phyloP scores from a whole-genome alignment of 1,140 invertebrate species.

The Wiebesia pumilae region DNA sequence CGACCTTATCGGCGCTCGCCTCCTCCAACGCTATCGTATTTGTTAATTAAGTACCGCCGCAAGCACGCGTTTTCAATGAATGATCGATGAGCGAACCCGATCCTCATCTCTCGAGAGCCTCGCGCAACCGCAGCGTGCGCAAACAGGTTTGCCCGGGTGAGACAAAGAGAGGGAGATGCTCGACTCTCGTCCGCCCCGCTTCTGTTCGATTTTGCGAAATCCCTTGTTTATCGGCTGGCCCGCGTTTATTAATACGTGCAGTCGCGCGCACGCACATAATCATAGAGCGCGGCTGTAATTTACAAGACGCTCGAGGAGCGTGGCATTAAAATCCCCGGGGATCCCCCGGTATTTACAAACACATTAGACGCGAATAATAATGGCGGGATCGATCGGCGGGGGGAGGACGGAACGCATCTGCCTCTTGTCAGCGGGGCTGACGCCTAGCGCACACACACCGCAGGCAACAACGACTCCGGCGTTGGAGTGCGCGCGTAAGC shows the following conservation, averaged over 20 bases:
- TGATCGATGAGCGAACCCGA: conserved; percentile 65
- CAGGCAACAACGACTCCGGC: not conserved
- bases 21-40: conserved; percentile 25
- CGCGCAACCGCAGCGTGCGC: not conserved
- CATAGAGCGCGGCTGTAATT: conserved; percentile 33
- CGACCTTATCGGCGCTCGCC: conserved; percentile 30
- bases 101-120: conserved; percentile 1
- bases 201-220: conserved; percentile 43
- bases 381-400: conserved; percentile 13
- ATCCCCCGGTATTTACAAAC: conserved; percentile 44
- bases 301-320: conserved; percentile 26
- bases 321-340: not conserved
- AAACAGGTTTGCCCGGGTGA: not conserved
- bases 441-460: not conserved
- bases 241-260: conserved; percentile 24
- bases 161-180: not conserved
- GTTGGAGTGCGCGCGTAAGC: no score
- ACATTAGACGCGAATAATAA: conserved; percentile 46
- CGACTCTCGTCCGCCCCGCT: not conserved
- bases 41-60: conserved; percentile 68
- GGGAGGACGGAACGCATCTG: not conserved
- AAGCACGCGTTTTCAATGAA: conserved; percentile 65
- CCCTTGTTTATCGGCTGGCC: conserved; percentile 1
- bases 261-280: conserved; percentile 15
- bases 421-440: conserved; percentile 4